phyloP scores from a whole-genome alignment of 1,140 invertebrate genomes.

The Bombus pascuorum region DNA sequence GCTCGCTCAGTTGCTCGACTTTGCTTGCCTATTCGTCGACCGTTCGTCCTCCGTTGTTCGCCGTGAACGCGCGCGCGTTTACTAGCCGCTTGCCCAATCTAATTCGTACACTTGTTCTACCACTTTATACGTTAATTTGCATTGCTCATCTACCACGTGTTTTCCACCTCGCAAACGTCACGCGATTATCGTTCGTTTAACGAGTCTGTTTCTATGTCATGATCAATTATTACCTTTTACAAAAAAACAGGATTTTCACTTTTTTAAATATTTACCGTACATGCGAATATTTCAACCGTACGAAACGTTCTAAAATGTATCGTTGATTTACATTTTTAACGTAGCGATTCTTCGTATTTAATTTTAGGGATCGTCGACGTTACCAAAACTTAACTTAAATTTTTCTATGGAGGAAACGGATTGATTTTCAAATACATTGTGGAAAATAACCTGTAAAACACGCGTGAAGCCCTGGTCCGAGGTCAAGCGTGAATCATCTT shows the following conservation, averaged over 20 bases:
- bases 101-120: not conserved
- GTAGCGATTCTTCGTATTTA: not conserved
- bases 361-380: not conserved
- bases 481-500: not conserved
- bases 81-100: not conserved
- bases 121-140: not conserved
- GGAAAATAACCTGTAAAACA: not conserved
- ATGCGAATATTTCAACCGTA: too few relatives aligned
- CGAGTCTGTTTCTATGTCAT: not conserved
- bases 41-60: not conserved
- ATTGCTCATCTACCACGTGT: not conserved
- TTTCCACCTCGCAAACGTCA: too few relatives aligned
- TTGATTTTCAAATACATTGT: not conserved
- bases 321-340: not conserved
- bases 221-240: not conserved
- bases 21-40: constrained; percentile 17
- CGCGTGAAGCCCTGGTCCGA: not conserved
- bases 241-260: not conserved
- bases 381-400: not conserved
- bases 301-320: not conserved
- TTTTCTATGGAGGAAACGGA: not conserved
- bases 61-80: not conserved
- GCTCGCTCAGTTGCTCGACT: constrained; percentile 57
- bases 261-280: too few relatives aligned
- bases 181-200: not conserved